Conservation (phyloP, 2,888 invertebrate genomes). For the Metalampra italica region DNA sequence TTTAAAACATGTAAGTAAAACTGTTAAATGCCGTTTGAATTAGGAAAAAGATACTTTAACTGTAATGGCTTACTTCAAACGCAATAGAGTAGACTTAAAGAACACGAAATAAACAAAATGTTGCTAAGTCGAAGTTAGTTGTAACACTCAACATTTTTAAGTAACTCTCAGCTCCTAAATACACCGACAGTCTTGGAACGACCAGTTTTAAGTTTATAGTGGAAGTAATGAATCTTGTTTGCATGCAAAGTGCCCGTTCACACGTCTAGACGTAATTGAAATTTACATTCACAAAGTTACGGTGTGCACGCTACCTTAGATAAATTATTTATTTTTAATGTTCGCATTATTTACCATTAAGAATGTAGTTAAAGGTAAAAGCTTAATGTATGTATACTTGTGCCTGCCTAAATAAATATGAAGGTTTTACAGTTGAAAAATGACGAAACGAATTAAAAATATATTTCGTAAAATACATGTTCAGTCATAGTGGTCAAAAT, state of each 20-base stretch:
- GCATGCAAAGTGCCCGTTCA: constrained; percentile 52
- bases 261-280: constrained; percentile 64
- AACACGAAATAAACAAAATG: not conserved
- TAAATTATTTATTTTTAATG: constrained; percentile 9
- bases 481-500: no score
- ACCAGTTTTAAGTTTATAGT: constrained; percentile 28
- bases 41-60: no score
- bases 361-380: not conserved
- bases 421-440: no score
- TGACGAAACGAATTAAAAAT: no score
- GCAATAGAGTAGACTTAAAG: no score
- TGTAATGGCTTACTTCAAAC: no score
- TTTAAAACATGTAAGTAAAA: no score
- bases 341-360: not conserved
- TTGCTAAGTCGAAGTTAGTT: not conserved
- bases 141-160: not conserved
- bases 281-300: constrained; percentile 51
- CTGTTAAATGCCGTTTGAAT: no score
- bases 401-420: no score
- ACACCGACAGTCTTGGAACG: constrained; percentile 9
- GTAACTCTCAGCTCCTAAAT: constrained; percentile 1
- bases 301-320: constrained; percentile 23
- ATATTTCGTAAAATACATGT: no score
- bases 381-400: not conserved
- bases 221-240: constrained; percentile 56